Percentiles rank a stretch among this genome's conserved stretches.
Conservation (phyloP, 2,797 vertebrate genomes). For the Crocodylus rhombifer region DNA sequence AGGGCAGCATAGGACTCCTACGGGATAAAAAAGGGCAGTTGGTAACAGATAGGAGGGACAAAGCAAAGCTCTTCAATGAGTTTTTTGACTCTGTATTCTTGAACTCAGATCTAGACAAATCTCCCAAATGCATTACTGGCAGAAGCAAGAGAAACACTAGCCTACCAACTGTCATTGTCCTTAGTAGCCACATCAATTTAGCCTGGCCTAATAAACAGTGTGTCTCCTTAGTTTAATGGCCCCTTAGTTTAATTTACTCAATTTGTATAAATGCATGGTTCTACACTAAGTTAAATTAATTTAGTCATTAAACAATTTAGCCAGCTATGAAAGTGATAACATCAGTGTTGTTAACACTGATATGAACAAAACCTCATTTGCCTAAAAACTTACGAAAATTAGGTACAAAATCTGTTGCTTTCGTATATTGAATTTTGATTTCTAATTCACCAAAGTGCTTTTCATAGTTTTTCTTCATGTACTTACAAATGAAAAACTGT, state of each 20-base stretch:
- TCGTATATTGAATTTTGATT: not conserved
- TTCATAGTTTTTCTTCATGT: not conserved
- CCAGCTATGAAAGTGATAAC: too few relatives aligned
- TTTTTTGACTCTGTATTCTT: too few relatives aligned
- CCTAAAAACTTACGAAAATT: not conserved
- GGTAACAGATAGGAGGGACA: too few relatives aligned
- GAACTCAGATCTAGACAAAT: too few relatives aligned
- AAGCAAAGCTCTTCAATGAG: too few relatives aligned
- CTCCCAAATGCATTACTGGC: too few relatives aligned
- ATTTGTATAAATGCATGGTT: not conserved
- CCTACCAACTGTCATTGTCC: not conserved
- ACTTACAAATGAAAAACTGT: not conserved
- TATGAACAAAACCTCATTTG: not conserved
- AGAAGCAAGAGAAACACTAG: too few relatives aligned
- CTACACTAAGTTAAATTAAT: not conserved
- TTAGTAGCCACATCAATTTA: not conserved
- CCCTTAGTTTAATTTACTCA: not conserved
- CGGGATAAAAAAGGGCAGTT: too few relatives aligned
- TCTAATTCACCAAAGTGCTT: not conserved
- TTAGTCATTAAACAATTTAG: not conserved
- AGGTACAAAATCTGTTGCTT: not conserved
- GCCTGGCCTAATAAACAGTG: constrained; percentile 15
- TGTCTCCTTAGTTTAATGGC: not conserved
- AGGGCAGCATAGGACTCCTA: too few relatives aligned
- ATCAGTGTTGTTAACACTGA: not conserved